A percentile compares a stretch with the other conserved stretches of the same genome.
phyloP scores from a whole-genome alignment of 2,797 vertebrate genomes.

The Antennarius maculatus region DNA sequence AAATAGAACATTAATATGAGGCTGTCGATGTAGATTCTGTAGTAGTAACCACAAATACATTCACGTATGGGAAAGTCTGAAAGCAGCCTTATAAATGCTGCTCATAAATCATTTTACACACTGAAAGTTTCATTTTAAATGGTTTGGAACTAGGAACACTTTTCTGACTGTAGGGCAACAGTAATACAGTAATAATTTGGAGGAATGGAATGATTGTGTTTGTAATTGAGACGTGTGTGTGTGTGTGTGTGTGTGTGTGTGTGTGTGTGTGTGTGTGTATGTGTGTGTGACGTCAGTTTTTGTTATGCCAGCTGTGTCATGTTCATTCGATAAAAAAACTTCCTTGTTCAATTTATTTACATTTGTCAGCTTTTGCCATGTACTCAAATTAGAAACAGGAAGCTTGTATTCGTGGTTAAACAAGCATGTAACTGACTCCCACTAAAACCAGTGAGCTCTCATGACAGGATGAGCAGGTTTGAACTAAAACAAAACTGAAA shows the following conservation, averaged over 20 bases:
- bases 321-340: too few species aligned
- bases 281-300: neutral
- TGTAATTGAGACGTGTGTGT: constrained; percentile 1
- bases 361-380: neutral
- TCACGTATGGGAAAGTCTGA: too few species aligned
- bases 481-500: too few species aligned
- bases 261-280: neutral
- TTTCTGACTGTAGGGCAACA: too few species aligned
- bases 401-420: neutral
- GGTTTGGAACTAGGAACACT: too few species aligned
- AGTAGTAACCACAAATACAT: too few species aligned
- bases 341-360: neutral
- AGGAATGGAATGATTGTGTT: neutral
- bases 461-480: neutral
- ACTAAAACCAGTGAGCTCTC: neutral
- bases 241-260: too few species aligned
- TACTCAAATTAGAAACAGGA: neutral
- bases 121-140: too few species aligned
- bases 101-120: too few species aligned
- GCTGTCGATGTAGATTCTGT: too few species aligned
- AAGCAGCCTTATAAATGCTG: too few species aligned
- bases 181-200: neutral
- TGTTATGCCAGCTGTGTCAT: constrained; percentile 13
- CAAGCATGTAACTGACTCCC: neutral
- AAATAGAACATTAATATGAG: too few species aligned